Percentiles rank a stretch among this genome's conserved stretches.
Evolutionary conservation across 2,888 invertebrate species (phyloP).

Genomic region (Matsumyia berberina): DNA sequence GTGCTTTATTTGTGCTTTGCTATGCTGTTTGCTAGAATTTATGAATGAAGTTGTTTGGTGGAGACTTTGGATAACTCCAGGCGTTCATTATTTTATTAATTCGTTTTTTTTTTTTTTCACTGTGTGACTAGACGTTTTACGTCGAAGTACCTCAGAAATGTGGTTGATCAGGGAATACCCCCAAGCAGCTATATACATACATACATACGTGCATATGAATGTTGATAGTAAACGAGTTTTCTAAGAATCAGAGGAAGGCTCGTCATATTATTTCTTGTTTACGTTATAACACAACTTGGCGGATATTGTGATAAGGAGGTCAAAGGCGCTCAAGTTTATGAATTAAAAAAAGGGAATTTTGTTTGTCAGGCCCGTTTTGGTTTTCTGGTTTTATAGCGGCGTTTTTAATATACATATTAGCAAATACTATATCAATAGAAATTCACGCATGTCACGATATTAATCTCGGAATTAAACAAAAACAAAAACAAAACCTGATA

Average conservation of each 20-base stretch:
- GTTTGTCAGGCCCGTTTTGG: background rate
- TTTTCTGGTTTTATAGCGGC: background rate
- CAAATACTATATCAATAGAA: conserved; percentile 5
- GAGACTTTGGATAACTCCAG: conserved; percentile 19
- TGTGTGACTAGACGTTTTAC: conserved; percentile 4
- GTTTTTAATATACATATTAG: background rate
- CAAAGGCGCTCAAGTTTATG: background rate
- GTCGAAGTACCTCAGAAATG: conserved; percentile 12
- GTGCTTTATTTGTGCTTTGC: background rate
- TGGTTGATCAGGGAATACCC: conserved; percentile 34
- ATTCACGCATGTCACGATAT: conserved; percentile 3
- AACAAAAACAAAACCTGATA: background rate
- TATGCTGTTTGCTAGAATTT: conserved; percentile 18
- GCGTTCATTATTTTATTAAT: conserved; percentile 21
- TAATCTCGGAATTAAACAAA: background rate
- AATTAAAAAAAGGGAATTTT: background rate
- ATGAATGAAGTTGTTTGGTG: conserved; percentile 20
- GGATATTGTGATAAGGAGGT: conserved; percentile 5
- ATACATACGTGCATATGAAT: too few relatives aligned
- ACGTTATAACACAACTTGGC: background rate
- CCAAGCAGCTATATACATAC: too few relatives aligned
- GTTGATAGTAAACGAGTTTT: conserved; percentile 12
- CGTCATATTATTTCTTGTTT: conserved; percentile 9
- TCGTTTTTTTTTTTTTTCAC: conserved; percentile 14
- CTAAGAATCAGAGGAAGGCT: conserved; percentile 16